A percentile compares a stretch with the other conserved stretches of the same genome.
phyloP scores from a whole-genome alignment of 2,888 invertebrate genomes.

The Cheilosia urbana region DNA sequence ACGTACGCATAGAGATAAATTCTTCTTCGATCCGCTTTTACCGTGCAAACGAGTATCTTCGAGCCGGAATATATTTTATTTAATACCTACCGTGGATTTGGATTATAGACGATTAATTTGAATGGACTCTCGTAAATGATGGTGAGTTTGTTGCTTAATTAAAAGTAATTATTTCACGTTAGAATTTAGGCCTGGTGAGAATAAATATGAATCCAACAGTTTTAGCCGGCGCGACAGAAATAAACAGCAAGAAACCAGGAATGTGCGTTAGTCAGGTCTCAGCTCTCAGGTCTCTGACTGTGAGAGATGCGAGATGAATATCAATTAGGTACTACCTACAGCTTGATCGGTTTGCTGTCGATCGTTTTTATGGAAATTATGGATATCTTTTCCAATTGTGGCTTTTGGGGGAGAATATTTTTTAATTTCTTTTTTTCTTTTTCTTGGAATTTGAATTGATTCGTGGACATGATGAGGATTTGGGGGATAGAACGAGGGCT shows the following conservation, averaged over 20 bases:
- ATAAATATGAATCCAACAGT: not conserved
- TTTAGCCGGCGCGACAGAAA: not conserved
- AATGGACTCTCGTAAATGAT: conserved; percentile 19
- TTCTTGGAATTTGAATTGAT: conserved; percentile 18
- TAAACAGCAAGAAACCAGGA: not conserved
- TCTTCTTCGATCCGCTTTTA: not conserved
- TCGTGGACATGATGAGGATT: not conserved
- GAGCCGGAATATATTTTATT: conserved; percentile 27
- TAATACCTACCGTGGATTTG: conserved; percentile 22
- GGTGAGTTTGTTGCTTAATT: conserved; percentile 26
- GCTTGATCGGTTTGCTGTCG: conserved; percentile 14
- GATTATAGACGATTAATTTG: conserved; percentile 19
- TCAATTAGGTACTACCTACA: conserved; percentile 40
- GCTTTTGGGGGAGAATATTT: not conserved
- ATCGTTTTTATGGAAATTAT: conserved; percentile 60
- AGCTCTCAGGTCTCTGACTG: too few relatives aligned
- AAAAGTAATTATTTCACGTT: not conserved
- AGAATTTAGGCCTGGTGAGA: not conserved
- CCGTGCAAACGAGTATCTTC: conserved; percentile 22
- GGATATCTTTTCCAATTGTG: conserved; percentile 12
- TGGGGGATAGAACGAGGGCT: not conserved
- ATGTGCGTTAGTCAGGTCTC: conserved; percentile 41
- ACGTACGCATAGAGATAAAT: conserved; percentile 53
- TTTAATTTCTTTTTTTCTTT: conserved; percentile 7
- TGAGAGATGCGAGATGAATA: conserved; percentile 50